Conservation (phyloP, 2,888 invertebrate genomes). For the Lasioglossum lativentre region DNA sequence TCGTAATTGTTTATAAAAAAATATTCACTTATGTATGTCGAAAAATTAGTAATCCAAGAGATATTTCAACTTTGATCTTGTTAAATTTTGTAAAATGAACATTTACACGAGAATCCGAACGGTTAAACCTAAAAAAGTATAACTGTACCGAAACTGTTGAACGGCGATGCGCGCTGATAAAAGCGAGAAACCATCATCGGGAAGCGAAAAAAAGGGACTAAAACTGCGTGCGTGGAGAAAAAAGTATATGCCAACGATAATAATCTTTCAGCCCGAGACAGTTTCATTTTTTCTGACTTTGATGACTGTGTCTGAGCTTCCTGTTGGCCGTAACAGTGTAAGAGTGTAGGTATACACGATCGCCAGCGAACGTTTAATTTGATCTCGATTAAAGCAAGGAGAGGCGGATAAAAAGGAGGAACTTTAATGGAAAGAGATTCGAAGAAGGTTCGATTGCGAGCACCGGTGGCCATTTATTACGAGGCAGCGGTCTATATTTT, state of each 20-base stretch:
- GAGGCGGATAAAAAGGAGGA: not conserved
- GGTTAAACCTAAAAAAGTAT: too few species aligned
- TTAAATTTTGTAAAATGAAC: too few species aligned
- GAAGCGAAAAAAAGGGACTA: not conserved
- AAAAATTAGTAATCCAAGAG: too few species aligned
- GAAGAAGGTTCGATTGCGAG: conserved; percentile 3
- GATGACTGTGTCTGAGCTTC: not conserved
- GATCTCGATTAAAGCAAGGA: conserved; percentile 1
- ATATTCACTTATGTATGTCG: too few species aligned
- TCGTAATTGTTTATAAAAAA: too few species aligned
- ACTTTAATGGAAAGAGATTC: not conserved
- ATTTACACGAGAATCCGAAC: too few species aligned
- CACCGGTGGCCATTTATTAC: conserved; percentile 22
- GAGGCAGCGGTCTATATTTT: not conserved
- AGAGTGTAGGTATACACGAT: not conserved
- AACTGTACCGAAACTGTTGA: too few species aligned
- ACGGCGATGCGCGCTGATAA: not conserved
- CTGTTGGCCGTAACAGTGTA: not conserved
- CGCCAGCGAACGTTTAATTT: conserved; percentile 29
- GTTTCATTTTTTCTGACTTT: not conserved
- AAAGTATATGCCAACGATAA: not conserved
- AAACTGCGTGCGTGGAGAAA: not conserved
- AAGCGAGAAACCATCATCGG: not conserved
- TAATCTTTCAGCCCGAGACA: not conserved
- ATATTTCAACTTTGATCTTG: too few species aligned